Evolutionary conservation across 92 coral and sea anemone species (phyloP), one percentile per base, ranked within the genome.

Genomic region (Montipora capitata): DNA sequence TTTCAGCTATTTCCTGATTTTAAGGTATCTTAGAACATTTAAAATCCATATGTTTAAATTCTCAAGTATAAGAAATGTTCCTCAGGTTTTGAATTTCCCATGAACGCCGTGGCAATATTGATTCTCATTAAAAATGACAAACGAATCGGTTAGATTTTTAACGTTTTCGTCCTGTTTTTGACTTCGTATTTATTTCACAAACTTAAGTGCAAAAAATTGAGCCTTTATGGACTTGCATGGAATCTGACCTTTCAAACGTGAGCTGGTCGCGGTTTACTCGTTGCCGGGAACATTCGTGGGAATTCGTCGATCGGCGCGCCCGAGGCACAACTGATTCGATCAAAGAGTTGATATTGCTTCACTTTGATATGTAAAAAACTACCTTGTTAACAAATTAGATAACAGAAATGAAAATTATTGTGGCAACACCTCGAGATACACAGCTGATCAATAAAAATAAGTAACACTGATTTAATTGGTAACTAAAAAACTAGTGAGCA

Each of bases 1-100:
- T 83, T 79, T 45, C 78, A 57, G 18, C 78, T 91, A 68, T 88
- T 80, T 92, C 94, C 92, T 90, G 94, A 58, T 49, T 82, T 84
- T 65, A 80, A 71, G 75, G 76, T 63, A 82, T 71, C 65, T 62
- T 42, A 61, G 18, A 75, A 65, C 82, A 88, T 40, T 76, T 35
- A 66, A 10, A 56, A 74, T 75, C 89, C 94, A 91, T 82, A 94
- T 91, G 92, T 71, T 56, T 41, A 27, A 85, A 78, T 93, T 89
- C 95, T 48, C 93, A 93, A 78, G 77, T 75, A 76, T 67, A 12
- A 45, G 66, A 79, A 62, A 56, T 85, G 87, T 76, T 77, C n/a
- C 64, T 91, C 89, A 77, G 52, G 71, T 86, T 80, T 82, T 41
- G 10, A 11, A 40, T 80, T 93, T 80, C 74, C 83, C 95, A 79